Conservation (phyloP, 1,140 invertebrate genomes). For the Colletes latitarsis region DNA sequence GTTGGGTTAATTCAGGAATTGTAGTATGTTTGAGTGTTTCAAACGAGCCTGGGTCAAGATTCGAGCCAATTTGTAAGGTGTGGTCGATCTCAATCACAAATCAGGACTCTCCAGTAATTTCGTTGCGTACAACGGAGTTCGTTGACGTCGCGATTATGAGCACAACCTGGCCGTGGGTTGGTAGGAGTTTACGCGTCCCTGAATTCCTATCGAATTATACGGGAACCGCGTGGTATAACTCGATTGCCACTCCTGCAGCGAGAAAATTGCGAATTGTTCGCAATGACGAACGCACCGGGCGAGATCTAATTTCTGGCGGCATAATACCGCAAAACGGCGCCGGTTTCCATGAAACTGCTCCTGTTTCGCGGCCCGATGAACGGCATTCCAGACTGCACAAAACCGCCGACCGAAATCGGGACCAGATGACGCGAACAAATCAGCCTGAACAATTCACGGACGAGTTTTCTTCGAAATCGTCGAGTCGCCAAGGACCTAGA, state of each 20-base stretch:
- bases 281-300: slow-evolving; percentile 24
- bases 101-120: neutral
- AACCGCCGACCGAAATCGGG: neutral
- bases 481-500: no score
- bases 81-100: neutral
- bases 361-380: slow-evolving; percentile 1
- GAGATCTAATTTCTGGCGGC: slow-evolving; percentile 19
- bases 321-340: slow-evolving; percentile 18
- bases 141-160: neutral
- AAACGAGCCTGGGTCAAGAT: no score
- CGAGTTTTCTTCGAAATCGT: no score
- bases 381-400: neutral
- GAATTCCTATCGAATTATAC: slow-evolving; percentile 24
- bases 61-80: no score
- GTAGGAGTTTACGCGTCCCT: neutral
- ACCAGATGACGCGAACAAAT: neutral
- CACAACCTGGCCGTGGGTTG: neutral
- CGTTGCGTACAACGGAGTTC: no score
- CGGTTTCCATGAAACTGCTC: slow-evolving; percentile 9
- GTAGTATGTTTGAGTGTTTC: no score
- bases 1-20: no score
- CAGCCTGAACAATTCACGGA: no score
- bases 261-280: slow-evolving; percentile 42
- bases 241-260: neutral
- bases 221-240: slow-evolving; percentile 6